Evolutionary conservation across 2,797 vertebrate species (phyloP), one percentile per base, ranked within the genome.

Genomic region (Pachyuromys duprasi): DNA sequence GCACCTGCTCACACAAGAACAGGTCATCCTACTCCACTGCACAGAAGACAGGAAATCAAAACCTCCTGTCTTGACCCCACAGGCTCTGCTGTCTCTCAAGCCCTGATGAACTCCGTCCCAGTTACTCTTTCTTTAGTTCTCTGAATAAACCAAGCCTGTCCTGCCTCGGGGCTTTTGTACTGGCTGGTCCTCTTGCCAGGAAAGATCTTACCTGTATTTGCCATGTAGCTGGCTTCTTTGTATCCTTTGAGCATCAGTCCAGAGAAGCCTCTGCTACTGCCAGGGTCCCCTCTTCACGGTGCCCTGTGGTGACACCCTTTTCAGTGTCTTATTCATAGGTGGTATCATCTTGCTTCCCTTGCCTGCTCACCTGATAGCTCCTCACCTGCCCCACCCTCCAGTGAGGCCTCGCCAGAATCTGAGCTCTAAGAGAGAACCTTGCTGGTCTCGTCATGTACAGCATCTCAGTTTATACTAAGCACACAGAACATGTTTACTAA

Each of bases 111-210:
- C 36, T 91, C 72, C 49, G 18, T 65, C 89, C 72, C 49, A 72
- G 26, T 5, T 62, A 65, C 11, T 12, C 33, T 93, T 28, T n/a
- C 86, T 72, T 42, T 42, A 28, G 9, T 92, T 97, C 75, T 87
- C 83, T 42, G 45, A 89, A 72, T 3, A 49, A 22, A 26, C 42
- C 75, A 82, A 82, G 42, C 15, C 28, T 42, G 60, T 33, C 70
- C 80, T 72, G 60, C 84, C 93, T 76, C 14, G 2, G n/a, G 70
- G 26, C 53, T 72, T 96, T 93, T 92, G 65, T n/a, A 87, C 24
- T 72, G 53, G 28, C 63, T 78, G 18, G 13, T 89, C 70, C 49
- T 15, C 80, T 86, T 79, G 33, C 91, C 74, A 82, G 17, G 69
- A 79, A 79, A 94, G 18, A 57, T 31, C 53, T 86, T 45, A 86